Base-by-base conservation (phyloP, 2,797 vertebrate species). In the Selene dorsalis region DNA sequence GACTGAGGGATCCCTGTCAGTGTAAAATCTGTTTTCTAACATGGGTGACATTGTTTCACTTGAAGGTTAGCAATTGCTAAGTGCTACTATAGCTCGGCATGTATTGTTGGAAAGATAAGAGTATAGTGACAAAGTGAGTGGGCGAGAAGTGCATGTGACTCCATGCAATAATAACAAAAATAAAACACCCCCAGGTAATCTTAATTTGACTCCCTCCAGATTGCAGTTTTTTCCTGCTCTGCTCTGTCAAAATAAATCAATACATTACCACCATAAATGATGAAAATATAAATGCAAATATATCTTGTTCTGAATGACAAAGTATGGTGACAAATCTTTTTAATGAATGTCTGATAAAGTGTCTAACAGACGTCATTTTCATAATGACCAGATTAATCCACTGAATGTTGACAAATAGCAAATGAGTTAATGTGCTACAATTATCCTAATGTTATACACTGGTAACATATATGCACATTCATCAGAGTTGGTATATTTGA, bases 351-450 rank as follows among this genome's bases (percentile, higher is more conserved):
- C 48, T 85, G 80, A 90, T 70, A 24, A 59, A 85, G 57, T 61
- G 48, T 24, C 79, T 86, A 83, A 89, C 87, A 86, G 75, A 53
- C n/a, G 66, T 68, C 38, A n/a, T 72, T 73, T 80, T 84, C 67
- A 77, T 84, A 88, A 90, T 67, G 82, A 89, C 66, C 82, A 43
- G 61, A 74, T 26, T 84, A 79, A 87, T 84, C 77, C 79, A 76
- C 0, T 76, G 61, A 82, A 82, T 70, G 68, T 55, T 88, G 87
- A 89, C 73, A 84, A 90, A 91, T 86, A 53, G 55, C 68, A 18
- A 60, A 77, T 57, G 70, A 79, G 57, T 62, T 89, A 78, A 87
- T 84, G 85, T 60, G 48, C 68, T 68, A 56, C 41, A 83, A 81
- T 85, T 77, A 88, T 73, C 43, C 58, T n/a, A 56, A 64, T 75